Base-by-base conservation (phyloP, 2,797 vertebrate species). In the Chaenodraco wilsoni region DNA sequence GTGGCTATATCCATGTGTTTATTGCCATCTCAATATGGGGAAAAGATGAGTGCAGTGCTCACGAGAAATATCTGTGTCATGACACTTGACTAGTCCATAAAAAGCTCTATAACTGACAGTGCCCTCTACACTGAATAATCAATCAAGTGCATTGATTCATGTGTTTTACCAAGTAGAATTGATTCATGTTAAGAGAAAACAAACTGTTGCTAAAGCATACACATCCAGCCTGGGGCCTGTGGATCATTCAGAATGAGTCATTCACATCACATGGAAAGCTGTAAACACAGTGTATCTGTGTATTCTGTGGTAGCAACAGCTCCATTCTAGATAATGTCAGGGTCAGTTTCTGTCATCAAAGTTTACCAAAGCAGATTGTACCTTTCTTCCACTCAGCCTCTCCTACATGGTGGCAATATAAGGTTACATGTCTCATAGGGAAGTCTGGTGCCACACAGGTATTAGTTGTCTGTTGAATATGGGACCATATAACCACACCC, bases 141-240 rank as follows among this genome's bases (percentile, higher is more conserved):
- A 82, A 89, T 91, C 62, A 3, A 67, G 54, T 7, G 2, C 57
- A 88, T 82, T 86, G 84, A 89, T 64, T 74, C 19, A 51, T 40
- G 62, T 71, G 65, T 74, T 79, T 87, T 72, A 50, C 71, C 31
- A 45, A 73, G 68, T 31, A 65, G 51, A 74, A 84, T 62, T 70
- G 86, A 86, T 84, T 81, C 0, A 45, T 9, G 67, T 71, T 76
- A 59, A 77, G 23, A 50, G 49, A 44, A 54, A 55, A 19, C 54
- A 69, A 33, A 57, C 50, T 69, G 41, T 67, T 70, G 58, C 21
- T 56, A 46, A 48, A 59, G 27, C 27, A 70, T 16, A 72, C 44
- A 23, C 59, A 17, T 44, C 31, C 51, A 66, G 16, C 49, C 13
- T 13, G 40, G 19, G 59, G 64, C 55, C 58, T n/a, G 23, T 27